Evolutionary conservation across 1,140 invertebrate species (phyloP), one percentile per base, ranked within the genome.

Genomic region (Maconellicoccus hirsutus): DNA sequence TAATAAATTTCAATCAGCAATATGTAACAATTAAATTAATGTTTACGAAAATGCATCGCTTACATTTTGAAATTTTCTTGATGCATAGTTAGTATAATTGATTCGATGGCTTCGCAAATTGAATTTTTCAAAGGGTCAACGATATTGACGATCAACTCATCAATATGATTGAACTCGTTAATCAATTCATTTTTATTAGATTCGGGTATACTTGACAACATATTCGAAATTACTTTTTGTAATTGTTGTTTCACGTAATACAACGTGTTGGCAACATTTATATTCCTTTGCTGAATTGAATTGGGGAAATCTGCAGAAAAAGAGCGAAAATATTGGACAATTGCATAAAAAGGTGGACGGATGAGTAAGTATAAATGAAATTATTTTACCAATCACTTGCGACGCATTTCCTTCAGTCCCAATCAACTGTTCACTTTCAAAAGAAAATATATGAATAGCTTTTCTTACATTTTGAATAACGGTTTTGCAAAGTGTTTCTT

Each of bases 21-120:
- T n/a, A 66, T 14, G 61, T 26, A 26, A 12, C n/a, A n/a, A n/a
- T n/a, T n/a, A n/a, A n/a, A n/a, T n/a, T n/a, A n/a, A n/a, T n/a
- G n/a, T n/a, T n/a, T n/a, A n/a, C n/a, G n/a, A n/a, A n/a, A n/a
- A n/a, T n/a, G n/a, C n/a, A 76, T 76, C 79, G 82, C 39, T 39
- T 7, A 71, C 22, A 59, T 23, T 59, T 52, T 26, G 70, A 93
- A 88, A 75, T 94, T 90, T 73, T 95, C 93, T 73, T 92, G 88
- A 78, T 96, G 93, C 84, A 95, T 93, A 3, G 92, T 95, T 59
- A 92, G 80, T 69, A 97, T 82, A 76, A 98, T 97, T 42, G 93
- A 91, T 80, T 92, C 92, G 7, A 96, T 84, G 1, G 93, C 89
- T 74, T 91, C 88, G 71, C 85, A 86, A 70, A 97, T 90, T 0